Evolutionary conservation across 1,140 invertebrate species (phyloP).

Genomic region (Penaeus vannamei): DNA sequence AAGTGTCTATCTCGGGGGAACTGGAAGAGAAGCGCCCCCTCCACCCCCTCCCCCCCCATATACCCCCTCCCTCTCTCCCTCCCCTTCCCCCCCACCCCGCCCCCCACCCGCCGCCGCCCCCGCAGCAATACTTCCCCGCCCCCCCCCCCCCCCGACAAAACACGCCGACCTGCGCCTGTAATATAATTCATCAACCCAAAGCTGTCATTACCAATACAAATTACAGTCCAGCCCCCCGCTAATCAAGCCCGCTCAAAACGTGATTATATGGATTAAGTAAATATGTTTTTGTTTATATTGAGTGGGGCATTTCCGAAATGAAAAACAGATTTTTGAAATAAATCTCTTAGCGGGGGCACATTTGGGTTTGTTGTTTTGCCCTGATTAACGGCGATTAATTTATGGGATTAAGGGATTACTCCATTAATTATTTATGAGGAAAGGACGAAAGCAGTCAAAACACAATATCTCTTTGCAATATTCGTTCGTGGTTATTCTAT

Average conservation of each 20-base stretch:
- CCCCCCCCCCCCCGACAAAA: neutral
- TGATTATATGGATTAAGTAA: slow-evolving; percentile 60
- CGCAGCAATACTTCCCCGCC: neutral
- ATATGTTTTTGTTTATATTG: slow-evolving; percentile 64
- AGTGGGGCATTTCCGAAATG: slow-evolving; percentile 45
- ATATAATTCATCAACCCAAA: slow-evolving; percentile 59
- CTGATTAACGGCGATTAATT: slow-evolving; percentile 37
- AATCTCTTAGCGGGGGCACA: slow-evolving; percentile 54
- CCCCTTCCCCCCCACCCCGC: too few relatives aligned
- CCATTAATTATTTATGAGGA: too few relatives aligned
- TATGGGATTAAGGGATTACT: neutral
- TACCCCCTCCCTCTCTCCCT: too few relatives aligned
- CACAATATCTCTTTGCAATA: too few relatives aligned
- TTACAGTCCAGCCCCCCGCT: slow-evolving; percentile 58
- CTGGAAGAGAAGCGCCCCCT: too few relatives aligned
- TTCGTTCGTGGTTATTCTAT: too few relatives aligned
- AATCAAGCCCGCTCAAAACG: slow-evolving; percentile 58
- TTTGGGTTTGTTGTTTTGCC: slow-evolving; percentile 20
- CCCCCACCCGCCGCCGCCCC: too few relatives aligned
- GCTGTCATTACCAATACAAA: slow-evolving; percentile 63
- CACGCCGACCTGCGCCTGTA: slow-evolving; percentile 53
- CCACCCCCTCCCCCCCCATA: too few relatives aligned
- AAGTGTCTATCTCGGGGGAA: too few relatives aligned
- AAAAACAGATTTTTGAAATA: slow-evolving; percentile 51
- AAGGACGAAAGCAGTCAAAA: too few relatives aligned